Evolutionary conservation across 2,888 invertebrate species (phyloP).

Genomic region (Iphiclides podalirius): DNA sequence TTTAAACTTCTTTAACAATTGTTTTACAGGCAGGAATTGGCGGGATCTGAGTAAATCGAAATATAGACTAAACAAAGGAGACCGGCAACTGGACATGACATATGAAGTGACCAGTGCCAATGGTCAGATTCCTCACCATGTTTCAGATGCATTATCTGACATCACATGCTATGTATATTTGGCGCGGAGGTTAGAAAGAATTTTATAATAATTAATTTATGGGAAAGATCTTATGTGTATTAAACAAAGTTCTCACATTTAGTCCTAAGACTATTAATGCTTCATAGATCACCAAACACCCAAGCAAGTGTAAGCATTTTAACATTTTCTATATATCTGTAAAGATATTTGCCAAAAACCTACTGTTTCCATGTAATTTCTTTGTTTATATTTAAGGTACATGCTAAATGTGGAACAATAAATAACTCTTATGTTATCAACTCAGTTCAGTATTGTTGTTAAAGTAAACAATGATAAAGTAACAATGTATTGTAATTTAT

Average conservation of each 20-base stretch:
- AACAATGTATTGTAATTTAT: constrained; percentile 14
- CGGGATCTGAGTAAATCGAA: constrained; percentile 96
- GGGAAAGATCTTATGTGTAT: too few species aligned
- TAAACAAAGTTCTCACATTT: too few species aligned
- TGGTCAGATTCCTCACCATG: constrained; percentile 92
- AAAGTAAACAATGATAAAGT: constrained; percentile 15
- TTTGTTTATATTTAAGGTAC: constrained; percentile 15
- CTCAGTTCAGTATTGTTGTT: constrained; percentile 6
- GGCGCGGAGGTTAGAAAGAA: constrained; percentile 82
- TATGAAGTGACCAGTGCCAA: constrained; percentile 81
- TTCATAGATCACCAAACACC: too few species aligned
- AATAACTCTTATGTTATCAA: constrained; percentile 16
- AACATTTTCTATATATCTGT: too few species aligned
- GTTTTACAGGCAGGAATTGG: constrained; percentile 84
- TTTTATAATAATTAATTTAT: constrained; percentile 12
- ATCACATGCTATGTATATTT: constrained; percentile 98
- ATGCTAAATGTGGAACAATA: constrained; percentile 18
- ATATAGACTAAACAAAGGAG: constrained; percentile 97
- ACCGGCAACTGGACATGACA: constrained; percentile 95
- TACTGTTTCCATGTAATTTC: too few species aligned
- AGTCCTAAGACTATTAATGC: too few species aligned
- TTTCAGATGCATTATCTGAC: constrained; percentile 96
- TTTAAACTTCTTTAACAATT: too few species aligned
- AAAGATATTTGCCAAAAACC: too few species aligned
- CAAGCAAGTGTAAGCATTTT: too few species aligned